Evolutionary conservation across 2,888 invertebrate species (phyloP), one percentile per base, ranked within the genome.

Genomic region (Ceriagrion tenellum): DNA sequence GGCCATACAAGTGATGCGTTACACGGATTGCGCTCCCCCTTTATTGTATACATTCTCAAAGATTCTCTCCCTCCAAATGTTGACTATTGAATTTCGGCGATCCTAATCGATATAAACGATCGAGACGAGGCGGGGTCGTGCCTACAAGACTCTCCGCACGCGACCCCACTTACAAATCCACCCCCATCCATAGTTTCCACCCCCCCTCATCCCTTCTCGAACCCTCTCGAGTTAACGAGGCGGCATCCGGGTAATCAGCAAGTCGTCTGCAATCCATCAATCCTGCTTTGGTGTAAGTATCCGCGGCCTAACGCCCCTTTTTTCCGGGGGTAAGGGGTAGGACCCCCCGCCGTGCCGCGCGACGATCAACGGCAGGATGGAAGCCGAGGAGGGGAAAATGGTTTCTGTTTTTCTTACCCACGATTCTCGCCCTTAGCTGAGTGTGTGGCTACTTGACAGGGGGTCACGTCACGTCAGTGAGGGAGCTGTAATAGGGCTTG

Each of bases 261-360:
- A 59, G 91, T 63, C 56, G 47, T 93, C 93, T 81, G 69, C 63
- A 18, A 93, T 93, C 93, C 69, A 93, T 93, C 93, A 93, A 93
- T 93, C 47, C 69, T 16, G 69, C 30, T 74, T 8, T n/a, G 69
- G 63, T 23, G 69, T 63, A 23, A 30, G 26, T n/a, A 81, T 81
- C 26, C 59, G 20, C 59, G 8, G 26, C 81, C 0, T 13, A n/a
- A 2, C 81, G 81, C 35, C 81, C 81, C 30, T 30, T 0, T 13
- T 18, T 10, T 35, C 30, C 18, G 59, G 59, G 12, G 6, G 59
- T 16, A 35, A 13, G 35, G 35, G 81, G 6, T 35, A 20, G 59
- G 59, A 59, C 59, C 59, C 59, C 59, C 59, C 59, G 20, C 59
- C 59, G 12, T 12, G 59, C 59, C 59, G 8, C 47, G 47, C 47